Base-by-base conservation (phyloP, 2,888 invertebrate genomes). In the Chrysolina americana region DNA sequence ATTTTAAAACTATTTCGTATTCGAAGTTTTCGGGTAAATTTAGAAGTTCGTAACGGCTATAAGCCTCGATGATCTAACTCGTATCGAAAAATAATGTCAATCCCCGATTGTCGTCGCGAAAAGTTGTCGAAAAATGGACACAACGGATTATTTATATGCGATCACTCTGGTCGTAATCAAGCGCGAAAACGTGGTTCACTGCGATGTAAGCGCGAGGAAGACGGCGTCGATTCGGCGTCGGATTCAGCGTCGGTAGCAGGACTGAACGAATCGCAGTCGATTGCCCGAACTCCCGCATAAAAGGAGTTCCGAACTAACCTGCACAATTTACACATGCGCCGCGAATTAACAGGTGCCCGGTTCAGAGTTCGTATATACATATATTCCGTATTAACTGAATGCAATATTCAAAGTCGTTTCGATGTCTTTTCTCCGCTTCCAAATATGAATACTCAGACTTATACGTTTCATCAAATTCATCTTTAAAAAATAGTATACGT, bases 291-390 rank as follows among this genome's bases (percentile, higher is more conserved):
- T 74, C 78, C 77, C 77, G 77, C 77, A 76, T 71, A 78, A 78
- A 78, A 80, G 77, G 78, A 76, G 77, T 78, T 77, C 73, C 71
- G 76, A 76, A 79, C 79, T 79, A 79, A 80, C 81, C 81, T 80
- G 79, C 78, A 80, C 80, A 81, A 80, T 79, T 79, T 81, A 81
- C 79, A 81, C 82, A 82, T 82, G 82, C 82, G 82, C 82, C 64
- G 73, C 74, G 81, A 81, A 81, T 82, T 82, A 82, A 82, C 82
- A 82, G 82, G 82, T 82, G 82, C 80, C 79, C 65, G 72, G 74
- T 74, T 56, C 19, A n/a, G 44, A 68, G 44, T 59, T 59, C 28
- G n/a, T 28, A 21, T 53, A 53, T 21, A 53, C 13, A 21, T 53
- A 59, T 1, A n/a, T 28, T 47, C 47, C 4, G 47, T 47, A 47